Conservation (phyloP, 2,797 vertebrate species). For the Falco berigora region DNA sequence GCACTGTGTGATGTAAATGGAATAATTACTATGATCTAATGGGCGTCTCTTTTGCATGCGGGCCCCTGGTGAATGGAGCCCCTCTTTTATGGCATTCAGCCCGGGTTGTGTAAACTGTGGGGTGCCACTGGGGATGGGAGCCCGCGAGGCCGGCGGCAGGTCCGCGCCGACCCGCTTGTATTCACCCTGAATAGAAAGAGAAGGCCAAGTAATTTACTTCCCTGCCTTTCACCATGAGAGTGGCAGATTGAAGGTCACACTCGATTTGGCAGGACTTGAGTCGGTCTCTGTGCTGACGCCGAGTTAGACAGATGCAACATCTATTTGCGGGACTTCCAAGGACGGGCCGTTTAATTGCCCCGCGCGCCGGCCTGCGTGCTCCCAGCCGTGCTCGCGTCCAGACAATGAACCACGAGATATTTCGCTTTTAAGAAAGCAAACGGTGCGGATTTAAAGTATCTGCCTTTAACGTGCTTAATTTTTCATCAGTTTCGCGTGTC, state of each 20-base stretch:
- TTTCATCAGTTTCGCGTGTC: fast-evolving
- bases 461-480: fast-evolving
- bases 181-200: conserved; percentile 71
- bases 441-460: fast-evolving
- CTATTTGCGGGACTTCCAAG: background rate
- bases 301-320: conserved; percentile 66
- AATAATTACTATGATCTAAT: conserved; percentile 86
- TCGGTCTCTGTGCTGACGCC: conserved; percentile 41
- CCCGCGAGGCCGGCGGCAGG: conserved; percentile 72
- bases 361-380: background rate
- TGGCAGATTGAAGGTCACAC: conserved; percentile 81
- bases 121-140: conserved; percentile 73
- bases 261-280: conserved; percentile 59
- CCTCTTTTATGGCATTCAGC: conserved; percentile 75
- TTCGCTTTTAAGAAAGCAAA: fast-evolving
- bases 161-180: conserved; percentile 63
- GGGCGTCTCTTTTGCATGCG: conserved; percentile 75
- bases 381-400: background rate
- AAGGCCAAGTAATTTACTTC: conserved; percentile 66
- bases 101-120: conserved; percentile 72
- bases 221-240: conserved; percentile 69
- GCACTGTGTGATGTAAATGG: conserved; percentile 77
- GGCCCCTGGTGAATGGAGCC: conserved; percentile 72
- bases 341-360: conserved; percentile 1
- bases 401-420: fast-evolving